Percentiles rank a stretch among this genome's conserved stretches.
Conservation (phyloP, 2,888 invertebrate species). For the Tricholauxania praeusta region DNA sequence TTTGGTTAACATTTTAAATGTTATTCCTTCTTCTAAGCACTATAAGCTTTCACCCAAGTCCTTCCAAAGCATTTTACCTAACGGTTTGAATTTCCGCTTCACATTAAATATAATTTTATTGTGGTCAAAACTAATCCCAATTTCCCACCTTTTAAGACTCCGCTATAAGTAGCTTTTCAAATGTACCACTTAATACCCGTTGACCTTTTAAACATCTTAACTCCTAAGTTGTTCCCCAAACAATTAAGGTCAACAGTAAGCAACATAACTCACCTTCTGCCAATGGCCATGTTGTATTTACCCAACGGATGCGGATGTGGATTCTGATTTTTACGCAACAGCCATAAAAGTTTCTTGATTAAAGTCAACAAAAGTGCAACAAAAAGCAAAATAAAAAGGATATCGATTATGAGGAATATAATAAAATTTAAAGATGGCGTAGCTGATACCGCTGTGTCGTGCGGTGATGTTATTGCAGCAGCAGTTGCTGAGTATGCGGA, state of each 20-base stretch:
- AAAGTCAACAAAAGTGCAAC: conserved; percentile 77
- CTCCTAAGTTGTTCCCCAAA: too few species aligned
- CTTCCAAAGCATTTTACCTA: too few species aligned
- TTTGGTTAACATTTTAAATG: too few species aligned
- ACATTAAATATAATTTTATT: too few species aligned
- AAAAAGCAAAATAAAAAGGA: conserved; percentile 77
- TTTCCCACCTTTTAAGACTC: too few species aligned
- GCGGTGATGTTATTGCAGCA: conserved; percentile 38
- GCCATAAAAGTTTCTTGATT: conserved; percentile 72
- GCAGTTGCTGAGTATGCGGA: conserved; percentile 37
- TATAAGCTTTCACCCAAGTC: too few species aligned
- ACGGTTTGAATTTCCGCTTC: too few species aligned
- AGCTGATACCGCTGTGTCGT: conserved; percentile 23
- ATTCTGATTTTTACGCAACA: conserved; percentile 69
- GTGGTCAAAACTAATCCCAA: too few species aligned
- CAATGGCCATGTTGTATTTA: conserved; percentile 73
- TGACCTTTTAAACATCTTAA: too few species aligned
- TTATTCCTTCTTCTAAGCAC: too few species aligned
- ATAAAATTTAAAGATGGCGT: conserved; percentile 59
- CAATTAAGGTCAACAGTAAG: conserved; percentile 2
- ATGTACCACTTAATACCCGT: too few species aligned
- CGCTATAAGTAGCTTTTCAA: too few species aligned
- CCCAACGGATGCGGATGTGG: conserved; percentile 67
- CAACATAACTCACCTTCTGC: conserved; percentile 61
- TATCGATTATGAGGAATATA: conserved; percentile 72